Conservation (phyloP, 92 coral and sea anemone genomes). For the Zoanthus sociatus region DNA sequence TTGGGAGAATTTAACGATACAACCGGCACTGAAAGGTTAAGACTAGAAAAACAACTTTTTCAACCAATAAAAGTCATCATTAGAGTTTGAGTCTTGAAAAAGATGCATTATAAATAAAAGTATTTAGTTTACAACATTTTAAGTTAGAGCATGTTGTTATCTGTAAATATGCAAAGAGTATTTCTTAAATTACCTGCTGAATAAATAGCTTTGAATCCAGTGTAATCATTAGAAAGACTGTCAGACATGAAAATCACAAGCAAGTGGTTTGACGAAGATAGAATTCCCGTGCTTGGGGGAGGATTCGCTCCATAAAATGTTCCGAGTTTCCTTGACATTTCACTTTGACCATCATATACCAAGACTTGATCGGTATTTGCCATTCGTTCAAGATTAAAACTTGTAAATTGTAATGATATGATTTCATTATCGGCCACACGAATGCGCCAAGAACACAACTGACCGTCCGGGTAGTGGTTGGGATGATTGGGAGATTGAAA, state of each 20-base stretch:
- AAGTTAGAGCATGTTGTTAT: neutral
- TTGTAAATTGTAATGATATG: conserved; percentile 59
- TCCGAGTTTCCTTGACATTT: conserved; percentile 45
- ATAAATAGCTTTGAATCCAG: conserved; percentile 53
- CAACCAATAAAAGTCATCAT: too few species aligned
- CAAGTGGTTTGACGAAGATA: conserved; percentile 53
- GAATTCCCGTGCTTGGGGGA: conserved; percentile 52
- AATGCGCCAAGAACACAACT: conserved; percentile 82
- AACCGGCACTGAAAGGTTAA: too few species aligned
- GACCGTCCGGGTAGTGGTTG: conserved; percentile 71
- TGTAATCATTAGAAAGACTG: neutral
- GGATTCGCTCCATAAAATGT: conserved; percentile 52
- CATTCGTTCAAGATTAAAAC: conserved; percentile 48
- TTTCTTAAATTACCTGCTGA: conserved; percentile 15
- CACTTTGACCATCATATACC: conserved; percentile 61
- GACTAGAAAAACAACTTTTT: too few species aligned
- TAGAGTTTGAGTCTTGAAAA: too few species aligned
- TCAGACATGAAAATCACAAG: conserved; percentile 67
- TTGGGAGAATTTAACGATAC: too few species aligned
- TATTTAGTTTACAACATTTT: neutral
- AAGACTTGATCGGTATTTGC: conserved; percentile 42
- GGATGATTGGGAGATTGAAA: conserved; percentile 83
- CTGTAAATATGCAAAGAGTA: too few species aligned
- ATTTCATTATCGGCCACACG: conserved; percentile 48
- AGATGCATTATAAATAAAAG: too few species aligned